Percentiles rank a stretch among this genome's conserved stretches.
Conservation (phyloP, 2,113 vertebrate genomes). For the Fulmarus glacialis region DNA sequence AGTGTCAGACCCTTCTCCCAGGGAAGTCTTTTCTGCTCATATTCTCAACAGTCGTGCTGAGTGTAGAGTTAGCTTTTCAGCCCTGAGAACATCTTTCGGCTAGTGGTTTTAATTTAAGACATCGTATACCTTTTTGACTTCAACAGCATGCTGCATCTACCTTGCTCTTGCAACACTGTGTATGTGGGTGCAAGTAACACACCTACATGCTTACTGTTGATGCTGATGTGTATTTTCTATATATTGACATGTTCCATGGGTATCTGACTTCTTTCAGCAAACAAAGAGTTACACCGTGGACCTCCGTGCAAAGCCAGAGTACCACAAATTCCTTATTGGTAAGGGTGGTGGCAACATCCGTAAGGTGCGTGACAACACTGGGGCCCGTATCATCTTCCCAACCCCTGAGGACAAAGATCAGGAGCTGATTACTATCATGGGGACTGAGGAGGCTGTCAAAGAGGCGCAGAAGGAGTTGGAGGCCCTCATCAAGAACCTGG, state of each 20-base stretch:
- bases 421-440: constrained; percentile 95
- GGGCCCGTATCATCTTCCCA: constrained; percentile 95
- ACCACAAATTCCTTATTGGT: constrained; percentile 98
- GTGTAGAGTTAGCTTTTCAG: not conserved
- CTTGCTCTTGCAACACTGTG: not conserved
- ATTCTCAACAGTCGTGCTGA: not conserved
- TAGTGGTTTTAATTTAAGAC: not conserved
- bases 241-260: not conserved
- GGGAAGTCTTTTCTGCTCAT: not conserved
- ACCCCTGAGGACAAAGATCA: constrained; percentile 93
- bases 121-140: not conserved
- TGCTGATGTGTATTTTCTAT: not conserved
- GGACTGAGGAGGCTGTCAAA: constrained; percentile 92
- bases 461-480: constrained; percentile 94
- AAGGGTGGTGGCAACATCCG: constrained; percentile 96
- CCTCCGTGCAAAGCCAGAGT: constrained; percentile 94
- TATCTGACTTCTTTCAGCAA: constrained; percentile 81
- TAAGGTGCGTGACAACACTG: constrained; percentile 94
- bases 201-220: not conserved
- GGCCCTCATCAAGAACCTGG: constrained; percentile 92
- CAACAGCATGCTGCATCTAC: accelerated
- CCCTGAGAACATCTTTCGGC: not conserved
- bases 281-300: constrained; percentile 94
- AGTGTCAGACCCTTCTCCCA: not conserved
- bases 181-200: not conserved